These are phyloP conservation scores for Carlito syrichta DNA, from an alignment of 2,113 vertebrate genomes.

Conservation along the genomic window DNA sequence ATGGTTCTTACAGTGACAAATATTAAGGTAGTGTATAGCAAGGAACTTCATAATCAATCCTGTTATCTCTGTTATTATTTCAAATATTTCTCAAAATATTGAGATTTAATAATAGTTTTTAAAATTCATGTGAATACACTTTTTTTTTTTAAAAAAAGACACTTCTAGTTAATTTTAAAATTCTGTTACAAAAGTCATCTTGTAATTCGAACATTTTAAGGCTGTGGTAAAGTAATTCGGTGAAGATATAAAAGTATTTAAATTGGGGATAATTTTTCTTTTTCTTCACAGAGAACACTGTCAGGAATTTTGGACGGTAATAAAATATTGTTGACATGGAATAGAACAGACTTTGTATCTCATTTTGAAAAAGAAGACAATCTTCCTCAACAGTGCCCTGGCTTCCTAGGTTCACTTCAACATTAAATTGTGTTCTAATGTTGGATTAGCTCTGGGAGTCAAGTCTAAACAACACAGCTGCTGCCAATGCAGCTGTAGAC, in stretches of 20 bases:
- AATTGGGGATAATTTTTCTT: not conserved
- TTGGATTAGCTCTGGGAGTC: not conserved
- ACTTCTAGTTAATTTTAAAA: slow-evolving; percentile 6
- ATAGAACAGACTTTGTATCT: not conserved
- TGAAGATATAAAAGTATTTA: not conserved
- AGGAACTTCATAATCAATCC: not conserved
- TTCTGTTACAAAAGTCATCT: not conserved
- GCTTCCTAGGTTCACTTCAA: not conserved
- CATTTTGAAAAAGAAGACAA: not conserved
- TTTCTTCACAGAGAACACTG: not conserved
- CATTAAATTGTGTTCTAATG: not conserved
- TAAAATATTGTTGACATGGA: not conserved
- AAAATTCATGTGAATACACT: not conserved
- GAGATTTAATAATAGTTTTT: not conserved
- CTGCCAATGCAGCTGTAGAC: not conserved
- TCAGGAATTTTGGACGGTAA: not conserved
- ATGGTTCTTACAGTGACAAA: not conserved
- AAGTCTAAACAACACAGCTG: not conserved
- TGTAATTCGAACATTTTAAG: not conserved
- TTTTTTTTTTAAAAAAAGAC: not conserved
- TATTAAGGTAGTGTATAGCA: not conserved
- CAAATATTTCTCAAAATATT: slow-evolving; percentile 36
- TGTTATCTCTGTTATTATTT: not conserved
- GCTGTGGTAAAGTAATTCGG: not conserved
- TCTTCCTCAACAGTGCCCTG: not conserved